Evolutionary conservation across 2,888 invertebrate species (phyloP).

Genomic region (Harpalus rufipes): DNA sequence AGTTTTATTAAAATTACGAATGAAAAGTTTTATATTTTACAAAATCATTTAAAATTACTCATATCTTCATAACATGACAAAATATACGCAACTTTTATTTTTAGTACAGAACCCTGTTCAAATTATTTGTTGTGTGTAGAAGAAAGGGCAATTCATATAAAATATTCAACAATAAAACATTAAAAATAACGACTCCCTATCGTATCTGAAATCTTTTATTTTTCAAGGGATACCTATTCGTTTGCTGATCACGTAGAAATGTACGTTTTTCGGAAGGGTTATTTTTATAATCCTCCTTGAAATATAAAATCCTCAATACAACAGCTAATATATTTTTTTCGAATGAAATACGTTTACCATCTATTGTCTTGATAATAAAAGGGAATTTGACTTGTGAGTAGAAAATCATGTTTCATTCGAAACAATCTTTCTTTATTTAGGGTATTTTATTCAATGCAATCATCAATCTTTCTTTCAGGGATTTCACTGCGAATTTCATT

Average conservation of each 20-base stretch:
- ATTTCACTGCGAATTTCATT: neutral
- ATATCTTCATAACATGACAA: too few relatives aligned
- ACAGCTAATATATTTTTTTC: neutral
- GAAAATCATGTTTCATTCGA: conserved; percentile 26
- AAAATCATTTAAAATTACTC: too few relatives aligned
- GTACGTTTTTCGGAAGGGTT: conserved; percentile 16
- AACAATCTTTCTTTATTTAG: conserved; percentile 18
- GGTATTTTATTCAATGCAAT: conserved; percentile 29
- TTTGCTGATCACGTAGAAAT: conserved; percentile 2
- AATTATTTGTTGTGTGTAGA: neutral
- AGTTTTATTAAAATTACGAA: too few relatives aligned
- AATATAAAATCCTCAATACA: neutral
- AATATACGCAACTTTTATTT: too few relatives aligned
- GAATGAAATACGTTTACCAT: conserved; percentile 3
- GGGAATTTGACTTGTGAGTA: neutral
- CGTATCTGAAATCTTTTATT: neutral
- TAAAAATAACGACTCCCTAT: conserved; percentile 14
- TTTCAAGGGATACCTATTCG: conserved; percentile 5
- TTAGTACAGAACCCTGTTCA: too few relatives aligned
- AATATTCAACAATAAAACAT: conserved; percentile 4
- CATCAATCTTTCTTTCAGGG: conserved; percentile 1
- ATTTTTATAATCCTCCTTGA: conserved; percentile 6
- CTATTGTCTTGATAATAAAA: neutral
- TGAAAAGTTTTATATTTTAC: too few relatives aligned
- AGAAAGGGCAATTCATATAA: neutral